Base-by-base conservation (phyloP, 2,113 vertebrate species). In the Centropus bengalensis region DNA sequence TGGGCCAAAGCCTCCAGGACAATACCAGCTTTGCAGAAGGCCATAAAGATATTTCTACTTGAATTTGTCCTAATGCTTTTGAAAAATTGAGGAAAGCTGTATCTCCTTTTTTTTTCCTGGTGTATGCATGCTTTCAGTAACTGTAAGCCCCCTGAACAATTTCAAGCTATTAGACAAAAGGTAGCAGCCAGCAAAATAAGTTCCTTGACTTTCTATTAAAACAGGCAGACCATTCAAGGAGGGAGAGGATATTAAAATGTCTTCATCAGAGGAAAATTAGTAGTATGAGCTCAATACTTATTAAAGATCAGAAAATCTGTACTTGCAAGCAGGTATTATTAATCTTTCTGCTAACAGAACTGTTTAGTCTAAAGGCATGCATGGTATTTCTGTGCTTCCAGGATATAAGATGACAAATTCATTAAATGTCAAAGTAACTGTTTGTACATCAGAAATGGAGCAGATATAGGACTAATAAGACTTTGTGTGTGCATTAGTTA, bases 261-360 rank as follows among this genome's bases (percentile, higher is more conserved):
- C 88, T 93, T 88, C 45, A 94, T 93, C 82, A 63, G 71, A 28
- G 67, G 79, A 91, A 91, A 88, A 94, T 92, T 44, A 77, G 77
- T 70, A 89, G 32, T 63, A 51, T 81, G 80, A 83, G 66, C 86
- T 95, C 63, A 81, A 47, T 74, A 67, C 71, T 91, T 93, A 88
- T 69, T 94, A 90, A 83, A 88, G 55, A 91, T 73, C 63, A 91
- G 79, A 83, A 93, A 93, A 67, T 27, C 70, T 0, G 0, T 69
- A 88, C 47, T 83, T 93, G 86, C 75, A 91, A 86, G 71, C 55
- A 89, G 63, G 55, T 71, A 66, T 91, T 96, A 89, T 91, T 93
- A 89, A 88, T 91, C 92, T 92, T 93, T 54, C 94, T 93, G 67
- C 71, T 89, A 63, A 88, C 67, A 90, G 88, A 77, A 85, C 42